A percentile compares a stretch with the other conserved stretches of the same genome.
These are phyloP conservation scores for Seira musarum DNA, from an alignment of 2,888 invertebrate genomes.

Conservation along the genomic window DNA sequence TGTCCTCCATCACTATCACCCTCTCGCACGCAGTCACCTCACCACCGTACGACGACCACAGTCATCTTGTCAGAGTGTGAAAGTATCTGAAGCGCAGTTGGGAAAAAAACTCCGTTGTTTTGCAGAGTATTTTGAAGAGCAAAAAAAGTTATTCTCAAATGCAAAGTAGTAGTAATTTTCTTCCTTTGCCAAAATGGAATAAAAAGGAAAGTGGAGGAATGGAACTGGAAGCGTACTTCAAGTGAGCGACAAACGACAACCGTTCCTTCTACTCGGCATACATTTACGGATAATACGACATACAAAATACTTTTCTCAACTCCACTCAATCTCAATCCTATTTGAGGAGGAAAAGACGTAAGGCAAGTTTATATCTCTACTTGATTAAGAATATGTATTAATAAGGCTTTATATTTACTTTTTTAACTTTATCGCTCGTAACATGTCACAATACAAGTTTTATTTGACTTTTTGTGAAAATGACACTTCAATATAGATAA, in stretches of 20 bases:
- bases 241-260: too few relatives aligned
- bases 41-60: slow-evolving; percentile 8
- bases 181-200: not conserved
- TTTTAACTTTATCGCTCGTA: too few relatives aligned
- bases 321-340: not conserved
- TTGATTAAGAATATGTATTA: too few relatives aligned
- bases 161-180: not conserved
- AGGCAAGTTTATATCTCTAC: too few relatives aligned
- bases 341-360: not conserved
- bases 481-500: not conserved
- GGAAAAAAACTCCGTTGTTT: not conserved
- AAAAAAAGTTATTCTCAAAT: not conserved
- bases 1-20: slow-evolving; percentile 5
- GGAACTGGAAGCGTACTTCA: not conserved
- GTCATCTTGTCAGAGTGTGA: slow-evolving; percentile 19
- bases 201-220: not conserved
- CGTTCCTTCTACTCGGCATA: too few relatives aligned
- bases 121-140: not conserved
- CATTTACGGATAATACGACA: not conserved
- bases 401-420: too few relatives aligned
- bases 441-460: too few relatives aligned
- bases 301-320: not conserved
- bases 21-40: slow-evolving; percentile 5
- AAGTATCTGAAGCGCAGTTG: slow-evolving; percentile 10
- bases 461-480: too few relatives aligned